Evolutionary conservation across 2,888 invertebrate species (phyloP).

Genomic region (Plemyria rubiginata): DNA sequence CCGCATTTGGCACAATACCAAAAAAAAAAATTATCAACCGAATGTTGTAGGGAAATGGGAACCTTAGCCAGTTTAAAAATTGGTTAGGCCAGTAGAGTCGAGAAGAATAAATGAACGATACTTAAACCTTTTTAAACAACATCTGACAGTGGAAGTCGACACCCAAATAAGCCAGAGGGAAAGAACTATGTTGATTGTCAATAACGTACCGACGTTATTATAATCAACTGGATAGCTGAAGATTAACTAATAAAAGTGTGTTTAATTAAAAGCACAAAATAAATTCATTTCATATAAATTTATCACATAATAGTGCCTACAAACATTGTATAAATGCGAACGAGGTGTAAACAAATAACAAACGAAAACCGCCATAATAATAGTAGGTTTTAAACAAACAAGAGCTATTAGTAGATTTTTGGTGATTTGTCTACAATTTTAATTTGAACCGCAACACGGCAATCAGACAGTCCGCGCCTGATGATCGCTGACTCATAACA

Average conservation of each 20-base stretch:
- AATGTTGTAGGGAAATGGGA: conserved; percentile 21
- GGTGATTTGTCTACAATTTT: not conserved
- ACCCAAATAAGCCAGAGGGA: not conserved
- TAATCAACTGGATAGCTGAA: too few relatives aligned
- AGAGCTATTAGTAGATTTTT: too few relatives aligned
- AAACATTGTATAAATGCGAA: too few relatives aligned
- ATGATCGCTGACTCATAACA: conserved; percentile 18
- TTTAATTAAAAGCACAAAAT: too few relatives aligned
- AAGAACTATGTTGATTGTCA: too few relatives aligned
- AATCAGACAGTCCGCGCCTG: conserved; percentile 9
- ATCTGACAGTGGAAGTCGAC: not conserved
- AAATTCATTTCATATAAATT: too few relatives aligned
- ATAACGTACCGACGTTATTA: too few relatives aligned
- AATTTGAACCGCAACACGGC: conserved; percentile 6
- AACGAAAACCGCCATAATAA: too few relatives aligned
- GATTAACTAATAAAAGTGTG: too few relatives aligned
- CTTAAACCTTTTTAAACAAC: not conserved
- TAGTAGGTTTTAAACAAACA: too few relatives aligned
- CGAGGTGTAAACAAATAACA: too few relatives aligned
- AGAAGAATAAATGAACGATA: not conserved
- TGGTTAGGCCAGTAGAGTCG: conserved; percentile 12
- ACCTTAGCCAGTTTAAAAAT: conserved; percentile 22
- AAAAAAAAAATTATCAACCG: conserved; percentile 28
- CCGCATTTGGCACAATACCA: conserved; percentile 43
- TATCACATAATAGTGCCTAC: too few relatives aligned